Evolutionary conservation across 2,888 invertebrate genomes (phyloP).

Genomic region (Drosophila lutescens): DNA sequence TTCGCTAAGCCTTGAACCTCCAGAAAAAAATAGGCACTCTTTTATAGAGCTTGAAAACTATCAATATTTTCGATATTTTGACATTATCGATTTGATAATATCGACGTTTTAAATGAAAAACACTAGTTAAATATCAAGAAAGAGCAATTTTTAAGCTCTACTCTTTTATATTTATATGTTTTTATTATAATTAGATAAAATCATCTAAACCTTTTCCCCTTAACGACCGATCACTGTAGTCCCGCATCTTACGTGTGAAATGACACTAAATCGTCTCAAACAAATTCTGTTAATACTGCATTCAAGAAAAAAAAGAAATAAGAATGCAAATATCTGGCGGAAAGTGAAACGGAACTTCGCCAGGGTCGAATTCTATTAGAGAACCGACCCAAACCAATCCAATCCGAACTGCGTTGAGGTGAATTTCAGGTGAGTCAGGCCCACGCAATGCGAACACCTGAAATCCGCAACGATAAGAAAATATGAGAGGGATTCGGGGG

Average conservation of each 20-base stretch:
- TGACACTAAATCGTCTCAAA: slow-evolving; percentile 64
- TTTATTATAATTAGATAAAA: too few species aligned
- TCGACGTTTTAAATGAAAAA: too few species aligned
- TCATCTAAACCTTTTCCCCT: too few species aligned
- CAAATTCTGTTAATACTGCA: slow-evolving; percentile 59
- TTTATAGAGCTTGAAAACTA: too few species aligned
- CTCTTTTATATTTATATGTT: too few species aligned
- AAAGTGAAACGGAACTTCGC: slow-evolving; percentile 77
- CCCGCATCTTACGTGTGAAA: slow-evolving; percentile 68
- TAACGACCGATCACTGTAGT: slow-evolving; percentile 42
- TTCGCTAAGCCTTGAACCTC: too few species aligned
- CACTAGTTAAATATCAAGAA: too few species aligned
- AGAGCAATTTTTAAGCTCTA: too few species aligned
- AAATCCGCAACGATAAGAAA: slow-evolving; percentile 65
- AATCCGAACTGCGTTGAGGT: slow-evolving; percentile 50
- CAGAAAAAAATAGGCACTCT: too few species aligned
- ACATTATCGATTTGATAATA: too few species aligned
- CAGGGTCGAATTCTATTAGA: slow-evolving; percentile 63
- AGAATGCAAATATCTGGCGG: slow-evolving; percentile 54
- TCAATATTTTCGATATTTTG: too few species aligned
- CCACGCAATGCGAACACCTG: slow-evolving; percentile 74
- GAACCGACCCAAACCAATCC: slow-evolving; percentile 67
- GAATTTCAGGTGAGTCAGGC: slow-evolving; percentile 47
- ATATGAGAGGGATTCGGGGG: slow-evolving; percentile 1
- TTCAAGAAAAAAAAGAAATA: slow-evolving; percentile 37